Conservation (phyloP, 2,888 invertebrate genomes). For the Idaea straminata region DNA sequence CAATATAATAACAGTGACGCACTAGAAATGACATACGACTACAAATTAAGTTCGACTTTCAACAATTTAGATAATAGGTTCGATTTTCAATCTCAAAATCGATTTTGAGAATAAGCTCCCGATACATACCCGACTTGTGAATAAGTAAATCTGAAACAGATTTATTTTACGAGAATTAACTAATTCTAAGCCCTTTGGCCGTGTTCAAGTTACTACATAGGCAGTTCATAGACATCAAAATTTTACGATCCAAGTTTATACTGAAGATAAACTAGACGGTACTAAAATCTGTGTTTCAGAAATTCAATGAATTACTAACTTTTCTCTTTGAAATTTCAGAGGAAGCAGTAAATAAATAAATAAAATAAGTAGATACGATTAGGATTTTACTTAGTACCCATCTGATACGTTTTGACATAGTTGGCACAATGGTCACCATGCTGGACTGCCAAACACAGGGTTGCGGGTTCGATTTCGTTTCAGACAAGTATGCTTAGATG, state of each 20-base stretch:
- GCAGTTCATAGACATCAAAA: background rate
- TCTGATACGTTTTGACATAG: too few species aligned
- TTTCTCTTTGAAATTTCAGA: background rate
- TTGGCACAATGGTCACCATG: too few species aligned
- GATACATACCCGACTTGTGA: background rate
- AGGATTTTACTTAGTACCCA: too few species aligned
- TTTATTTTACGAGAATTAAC: slow-evolving; percentile 1
- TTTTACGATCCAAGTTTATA: background rate
- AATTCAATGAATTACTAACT: background rate
- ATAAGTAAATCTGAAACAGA: background rate
- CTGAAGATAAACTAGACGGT: background rate
- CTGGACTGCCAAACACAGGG: too few species aligned
- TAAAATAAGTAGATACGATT: background rate
- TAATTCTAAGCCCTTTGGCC: background rate
- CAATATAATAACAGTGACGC: background rate
- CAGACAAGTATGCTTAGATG: too few species aligned
- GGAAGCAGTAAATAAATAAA: background rate
- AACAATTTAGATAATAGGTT: background rate
- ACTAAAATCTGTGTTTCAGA: background rate
- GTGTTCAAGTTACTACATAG: background rate
- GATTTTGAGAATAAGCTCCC: background rate
- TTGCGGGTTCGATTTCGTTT: too few species aligned
- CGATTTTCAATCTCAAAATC: background rate
- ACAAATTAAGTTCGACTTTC: background rate
- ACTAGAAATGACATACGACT: background rate